A percentile compares a stretch with the other conserved stretches of the same genome.
Conservation (phyloP, 2,113 vertebrate genomes). For the Megaceryle maxima region DNA sequence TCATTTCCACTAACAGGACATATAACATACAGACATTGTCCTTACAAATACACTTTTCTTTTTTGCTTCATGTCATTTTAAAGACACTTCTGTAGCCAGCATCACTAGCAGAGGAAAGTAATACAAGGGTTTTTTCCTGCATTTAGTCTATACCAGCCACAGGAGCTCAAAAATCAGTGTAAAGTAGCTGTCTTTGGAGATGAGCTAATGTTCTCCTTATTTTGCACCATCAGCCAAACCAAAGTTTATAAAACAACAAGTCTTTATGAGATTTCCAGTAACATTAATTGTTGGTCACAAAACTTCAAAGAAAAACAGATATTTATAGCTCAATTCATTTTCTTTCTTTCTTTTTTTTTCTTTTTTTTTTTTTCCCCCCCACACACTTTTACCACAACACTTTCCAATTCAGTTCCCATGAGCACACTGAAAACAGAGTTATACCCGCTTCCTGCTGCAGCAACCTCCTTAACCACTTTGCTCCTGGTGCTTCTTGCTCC, state of each 20-base stretch:
- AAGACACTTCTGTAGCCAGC: not conserved
- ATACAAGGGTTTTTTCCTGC: not conserved
- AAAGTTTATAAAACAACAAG: constrained; percentile 66
- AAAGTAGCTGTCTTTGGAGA: not conserved
- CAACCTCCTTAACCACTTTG: constrained; percentile 73
- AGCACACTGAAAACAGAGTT: constrained; percentile 72
- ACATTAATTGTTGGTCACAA: constrained; percentile 78
- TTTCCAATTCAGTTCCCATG: constrained; percentile 81
- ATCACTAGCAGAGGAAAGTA: not conserved
- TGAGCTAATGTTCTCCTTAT: not conserved
- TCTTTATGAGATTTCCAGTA: constrained; percentile 77
- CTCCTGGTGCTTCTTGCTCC: constrained; percentile 31
- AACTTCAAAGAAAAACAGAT: constrained; percentile 78
- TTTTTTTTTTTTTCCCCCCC: not conserved
- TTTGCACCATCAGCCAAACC: constrained; percentile 31
- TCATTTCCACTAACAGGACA: not conserved
- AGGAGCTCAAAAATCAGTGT: not conserved
- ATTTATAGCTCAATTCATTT: constrained; percentile 80
- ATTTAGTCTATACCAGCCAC: not conserved
- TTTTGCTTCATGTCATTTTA: not conserved
- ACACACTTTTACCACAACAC: constrained; percentile 79
- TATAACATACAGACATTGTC: not conserved
- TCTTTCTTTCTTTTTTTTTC: not conserved
- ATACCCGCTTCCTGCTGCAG: constrained; percentile 80
- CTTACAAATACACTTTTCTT: not conserved